Evolutionary conservation across 1,140 invertebrate species (phyloP).

Genomic region (Chlorops oryzae): DNA sequence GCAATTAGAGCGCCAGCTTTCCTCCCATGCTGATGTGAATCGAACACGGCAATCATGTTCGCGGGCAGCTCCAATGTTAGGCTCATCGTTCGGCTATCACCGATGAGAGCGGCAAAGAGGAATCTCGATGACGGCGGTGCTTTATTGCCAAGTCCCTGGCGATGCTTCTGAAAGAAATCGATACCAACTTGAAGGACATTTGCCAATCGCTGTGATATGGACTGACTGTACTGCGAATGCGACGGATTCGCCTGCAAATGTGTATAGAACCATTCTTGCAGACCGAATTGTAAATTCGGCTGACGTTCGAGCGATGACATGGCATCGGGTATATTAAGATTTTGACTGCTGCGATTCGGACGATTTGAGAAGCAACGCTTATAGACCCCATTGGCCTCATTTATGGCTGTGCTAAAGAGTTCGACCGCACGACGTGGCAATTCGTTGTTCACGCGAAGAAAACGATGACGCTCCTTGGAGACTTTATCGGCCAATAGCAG

Average conservation of each 20-base stretch:
- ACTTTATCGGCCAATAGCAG: constrained; percentile 40
- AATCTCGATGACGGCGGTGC: constrained; percentile 5
- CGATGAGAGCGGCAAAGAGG: constrained; percentile 39
- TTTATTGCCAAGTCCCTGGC: neutral
- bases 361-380: constrained; percentile 33
- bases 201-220: constrained; percentile 32
- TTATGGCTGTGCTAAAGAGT: constrained; percentile 40
- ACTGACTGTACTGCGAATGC: constrained; percentile 31
- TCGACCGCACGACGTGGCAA: constrained; percentile 33
- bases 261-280: constrained; percentile 45
- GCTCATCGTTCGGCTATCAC: constrained; percentile 41
- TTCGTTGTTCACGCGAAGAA: constrained; percentile 27
- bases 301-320: constrained; percentile 35
- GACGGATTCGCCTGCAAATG: constrained; percentile 40
- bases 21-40: constrained; percentile 40
- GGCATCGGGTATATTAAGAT: constrained; percentile 41
- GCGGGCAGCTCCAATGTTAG: constrained; percentile 38
- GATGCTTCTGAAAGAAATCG: neutral
- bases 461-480: constrained; percentile 28
- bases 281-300: constrained; percentile 35
- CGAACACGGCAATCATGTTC: constrained; percentile 35
- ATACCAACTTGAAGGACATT: constrained; percentile 27
- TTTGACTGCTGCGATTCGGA: constrained; percentile 26
- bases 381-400: constrained; percentile 41
- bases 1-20: constrained; percentile 40